These are phyloP conservation scores for Cyclura pinguis DNA, from an alignment of 2,797 vertebrate genomes.

Conservation along the genomic window DNA sequence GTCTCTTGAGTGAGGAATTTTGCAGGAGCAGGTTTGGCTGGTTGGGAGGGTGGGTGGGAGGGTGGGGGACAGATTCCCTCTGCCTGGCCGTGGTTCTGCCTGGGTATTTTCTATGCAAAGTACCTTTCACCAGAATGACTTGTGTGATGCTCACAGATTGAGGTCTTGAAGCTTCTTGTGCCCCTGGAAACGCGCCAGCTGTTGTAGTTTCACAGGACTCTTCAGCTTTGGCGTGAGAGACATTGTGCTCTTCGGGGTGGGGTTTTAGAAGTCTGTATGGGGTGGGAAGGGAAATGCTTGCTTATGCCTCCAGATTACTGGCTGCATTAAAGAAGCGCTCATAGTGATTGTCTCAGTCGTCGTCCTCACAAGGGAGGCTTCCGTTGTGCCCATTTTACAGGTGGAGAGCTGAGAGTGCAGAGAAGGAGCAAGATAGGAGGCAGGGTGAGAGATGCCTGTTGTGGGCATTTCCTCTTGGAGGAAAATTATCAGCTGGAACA, in stretches of 20 bases:
- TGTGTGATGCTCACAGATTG: neutral
- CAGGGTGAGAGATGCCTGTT: too few relatives aligned
- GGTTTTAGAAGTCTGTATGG: neutral
- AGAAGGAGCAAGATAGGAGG: neutral
- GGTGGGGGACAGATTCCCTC: neutral
- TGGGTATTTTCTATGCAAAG: neutral
- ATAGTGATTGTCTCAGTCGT: neutral
- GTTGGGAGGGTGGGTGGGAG: neutral
- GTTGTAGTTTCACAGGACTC: too few relatives aligned
- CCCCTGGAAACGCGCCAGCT: neutral
- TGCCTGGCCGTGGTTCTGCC: neutral
- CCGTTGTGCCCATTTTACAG: neutral
- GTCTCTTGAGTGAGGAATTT: neutral
- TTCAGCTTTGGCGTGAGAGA: neutral
- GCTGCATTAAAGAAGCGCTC: too few relatives aligned
- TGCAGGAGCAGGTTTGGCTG: neutral
- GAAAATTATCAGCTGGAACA: neutral
- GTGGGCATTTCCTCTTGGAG: neutral
- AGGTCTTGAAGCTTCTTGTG: too few relatives aligned
- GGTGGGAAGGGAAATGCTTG: neutral
- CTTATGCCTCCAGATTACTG: too few relatives aligned
- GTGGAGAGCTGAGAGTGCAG: neutral
- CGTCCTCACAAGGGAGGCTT: neutral
- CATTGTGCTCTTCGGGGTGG: neutral
- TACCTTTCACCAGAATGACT: too few relatives aligned